A percentile compares a stretch with the other conserved stretches of the same genome.
phyloP scores from a whole-genome alignment of 2,888 invertebrate genomes.

The Aspidiotus destructor region DNA sequence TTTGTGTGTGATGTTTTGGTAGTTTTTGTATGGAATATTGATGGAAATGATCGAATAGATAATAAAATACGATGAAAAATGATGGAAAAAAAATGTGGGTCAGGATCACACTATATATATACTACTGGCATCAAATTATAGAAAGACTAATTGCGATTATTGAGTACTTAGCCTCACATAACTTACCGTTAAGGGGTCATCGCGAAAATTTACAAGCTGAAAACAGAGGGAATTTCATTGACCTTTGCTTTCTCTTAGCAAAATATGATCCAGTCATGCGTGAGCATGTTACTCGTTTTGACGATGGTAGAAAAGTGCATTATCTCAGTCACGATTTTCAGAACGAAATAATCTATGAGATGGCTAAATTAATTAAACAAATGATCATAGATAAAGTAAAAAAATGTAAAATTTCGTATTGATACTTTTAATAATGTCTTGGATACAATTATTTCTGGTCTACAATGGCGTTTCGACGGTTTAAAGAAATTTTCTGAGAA shows the following conservation, averaged over 20 bases:
- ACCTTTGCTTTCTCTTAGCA: neutral
- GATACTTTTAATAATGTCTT: constrained; percentile 6
- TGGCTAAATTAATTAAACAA: constrained; percentile 3
- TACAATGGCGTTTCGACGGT: neutral
- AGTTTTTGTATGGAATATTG: no score
- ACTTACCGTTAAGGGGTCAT: neutral
- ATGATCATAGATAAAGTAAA: constrained; percentile 8
- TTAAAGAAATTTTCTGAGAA: constrained; percentile 6
- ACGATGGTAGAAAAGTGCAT: constrained; percentile 3
- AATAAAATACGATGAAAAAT: no score
- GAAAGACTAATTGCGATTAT: constrained; percentile 2
- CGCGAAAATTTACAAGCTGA: no score
- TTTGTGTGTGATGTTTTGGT: no score
- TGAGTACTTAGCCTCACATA: neutral
- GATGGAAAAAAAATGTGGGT: no score
- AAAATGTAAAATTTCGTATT: neutral
- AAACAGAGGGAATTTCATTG: constrained; percentile 5
- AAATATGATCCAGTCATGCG: constrained; percentile 1
- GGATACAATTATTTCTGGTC: constrained; percentile 8
- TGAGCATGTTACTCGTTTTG: constrained; percentile 1
- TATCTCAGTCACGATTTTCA: constrained; percentile 14
- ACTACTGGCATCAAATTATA: neutral
- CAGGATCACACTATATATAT: no score
- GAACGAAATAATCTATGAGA: constrained; percentile 4
- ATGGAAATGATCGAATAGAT: no score